A percentile compares a stretch with the other conserved stretches of the same genome.
Conservation (phyloP, 1,140 invertebrate species). For the Drosophila ironensis region DNA sequence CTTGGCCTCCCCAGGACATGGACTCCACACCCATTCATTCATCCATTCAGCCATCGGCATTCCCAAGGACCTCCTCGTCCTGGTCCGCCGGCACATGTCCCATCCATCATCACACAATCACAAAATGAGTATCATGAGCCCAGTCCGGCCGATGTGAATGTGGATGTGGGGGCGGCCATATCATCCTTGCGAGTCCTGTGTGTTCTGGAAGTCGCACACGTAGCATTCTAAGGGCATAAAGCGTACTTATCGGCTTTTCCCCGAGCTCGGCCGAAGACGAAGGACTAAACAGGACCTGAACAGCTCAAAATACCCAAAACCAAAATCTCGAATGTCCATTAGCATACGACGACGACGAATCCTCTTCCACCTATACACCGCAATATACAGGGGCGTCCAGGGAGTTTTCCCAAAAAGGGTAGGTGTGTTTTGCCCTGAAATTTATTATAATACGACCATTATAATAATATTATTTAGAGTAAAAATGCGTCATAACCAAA, state of each 20-base stretch:
- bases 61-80: slow-evolving; percentile 30
- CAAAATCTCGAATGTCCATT: slow-evolving; percentile 81
- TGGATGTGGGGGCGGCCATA: not conserved
- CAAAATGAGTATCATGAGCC: slow-evolving; percentile 75
- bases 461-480: no score
- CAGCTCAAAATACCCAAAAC: slow-evolving; percentile 79
- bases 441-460: no score
- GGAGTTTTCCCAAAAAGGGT: not conserved
- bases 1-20: slow-evolving; percentile 1
- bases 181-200: not conserved
- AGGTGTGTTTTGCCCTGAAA: no score
- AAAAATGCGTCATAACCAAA: no score
- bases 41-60: slow-evolving; percentile 51
- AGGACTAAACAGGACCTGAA: slow-evolving; percentile 51
- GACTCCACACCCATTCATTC: not conserved
- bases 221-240: slow-evolving; percentile 79
- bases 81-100: slow-evolving; percentile 46
- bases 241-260: slow-evolving; percentile 77
- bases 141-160: slow-evolving; percentile 27
- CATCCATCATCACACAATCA: slow-evolving; percentile 80
- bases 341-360: slow-evolving; percentile 72
- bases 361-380: slow-evolving; percentile 37
- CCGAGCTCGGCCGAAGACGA: slow-evolving; percentile 44
- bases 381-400: not conserved
- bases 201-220: slow-evolving; percentile 38